Base-by-base conservation (phyloP, 2,797 vertebrate genomes). In the Graptemys geographica region DNA sequence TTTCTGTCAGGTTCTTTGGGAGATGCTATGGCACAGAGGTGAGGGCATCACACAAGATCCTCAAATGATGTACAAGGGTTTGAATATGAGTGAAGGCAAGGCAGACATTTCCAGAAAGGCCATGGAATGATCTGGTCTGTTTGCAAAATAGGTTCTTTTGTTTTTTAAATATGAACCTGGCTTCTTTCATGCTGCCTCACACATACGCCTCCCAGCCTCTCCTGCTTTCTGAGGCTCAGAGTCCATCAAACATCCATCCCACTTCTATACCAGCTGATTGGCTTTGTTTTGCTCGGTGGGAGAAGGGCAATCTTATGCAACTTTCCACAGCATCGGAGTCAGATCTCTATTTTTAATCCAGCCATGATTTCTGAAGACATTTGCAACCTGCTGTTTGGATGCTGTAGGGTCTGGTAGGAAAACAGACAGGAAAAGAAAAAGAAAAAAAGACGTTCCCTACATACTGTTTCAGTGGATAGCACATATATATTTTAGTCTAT, bases 61-160 rank as follows among this genome's bases (percentile, higher is more conserved):
- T 91, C 82, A 92, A 83, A 91, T 94, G 94, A 96, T 89, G 88
- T 88, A 96, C 93, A 8, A 41, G 93, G 93, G 94, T 96, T 95
- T 94, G 93, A 97, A 90, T 0, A 0, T 49, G 72, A 96, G 93
- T 52, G 41, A 91, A 90, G 74, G 92, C 84, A 95, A 96, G 96
- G 96, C 69, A 91, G 84, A 79, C 27, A 94, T 96, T 95, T 97
- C 95, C 96, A 97, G 95, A 95, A 93, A 95, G 93, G 83, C 84
- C 94, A 86, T 86, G 90, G 95, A 86, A 95, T 95, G 90, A 97
- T 92, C 94, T 94, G 91, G 57, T 84, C 51, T 89, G 94, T 96
- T 90, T 93, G 74, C 44, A 78, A 78, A 78, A 78, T 78, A 15
- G 81, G 83, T 31, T 41, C 81, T 91, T 93, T 94, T 83, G 37